Evolutionary conservation across 1,140 invertebrate genomes (phyloP).

Genomic region (Rhyacophila brunnea): DNA sequence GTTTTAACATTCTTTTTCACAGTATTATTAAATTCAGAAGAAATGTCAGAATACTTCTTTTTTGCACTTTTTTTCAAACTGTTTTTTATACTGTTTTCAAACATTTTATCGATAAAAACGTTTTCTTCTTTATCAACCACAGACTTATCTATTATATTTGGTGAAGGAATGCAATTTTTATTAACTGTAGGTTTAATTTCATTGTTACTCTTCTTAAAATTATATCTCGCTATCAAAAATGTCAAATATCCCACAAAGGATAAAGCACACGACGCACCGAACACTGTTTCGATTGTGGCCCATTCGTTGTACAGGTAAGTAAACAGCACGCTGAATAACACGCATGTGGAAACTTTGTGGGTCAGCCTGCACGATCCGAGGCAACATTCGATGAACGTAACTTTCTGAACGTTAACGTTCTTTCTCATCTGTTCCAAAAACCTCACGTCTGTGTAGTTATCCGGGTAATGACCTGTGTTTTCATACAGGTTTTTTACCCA

Average conservation of each 20-base stretch:
- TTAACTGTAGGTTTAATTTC: not conserved
- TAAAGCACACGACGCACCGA: conserved; percentile 54
- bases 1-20: not conserved
- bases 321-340: conserved; percentile 74
- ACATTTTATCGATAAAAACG: conserved; percentile 10
- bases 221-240: conserved; percentile 37
- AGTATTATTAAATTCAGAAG: not conserved
- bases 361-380: conserved; percentile 70
- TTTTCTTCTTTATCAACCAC: conserved; percentile 2
- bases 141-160: conserved; percentile 2
- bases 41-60: not conserved
- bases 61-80: conserved; percentile 7
- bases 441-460: conserved; percentile 85
- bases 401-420: conserved; percentile 76
- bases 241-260: conserved; percentile 54
- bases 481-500: conserved; percentile 92
- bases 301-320: conserved; percentile 69
- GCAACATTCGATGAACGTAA: conserved; percentile 67
- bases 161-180: not conserved
- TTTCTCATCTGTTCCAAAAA: conserved; percentile 85
- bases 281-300: conserved; percentile 61
- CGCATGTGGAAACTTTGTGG: conserved; percentile 72
- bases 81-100: conserved; percentile 12
- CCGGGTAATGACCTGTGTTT: conserved; percentile 75
- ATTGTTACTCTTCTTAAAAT: not conserved